Percentiles rank a stretch among this genome's conserved stretches.
Evolutionary conservation across 2,797 vertebrate genomes (phyloP).

Genomic region (Chaetodon trifasciatus): DNA sequence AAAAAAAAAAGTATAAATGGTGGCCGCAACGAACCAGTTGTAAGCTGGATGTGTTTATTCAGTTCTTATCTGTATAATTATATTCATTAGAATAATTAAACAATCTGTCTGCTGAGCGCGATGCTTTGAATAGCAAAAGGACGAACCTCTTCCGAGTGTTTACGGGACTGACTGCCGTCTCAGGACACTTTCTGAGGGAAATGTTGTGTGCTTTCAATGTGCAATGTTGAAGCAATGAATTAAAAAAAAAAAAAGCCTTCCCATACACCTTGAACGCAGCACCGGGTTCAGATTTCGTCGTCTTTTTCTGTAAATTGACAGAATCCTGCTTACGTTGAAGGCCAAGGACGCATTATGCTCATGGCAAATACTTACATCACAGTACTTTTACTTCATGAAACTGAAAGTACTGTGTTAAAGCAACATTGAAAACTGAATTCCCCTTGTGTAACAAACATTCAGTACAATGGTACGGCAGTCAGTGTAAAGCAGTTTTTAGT

Average conservation of each 20-base stretch:
- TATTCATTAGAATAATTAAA: constrained; percentile 70
- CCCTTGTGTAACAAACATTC: too few species aligned
- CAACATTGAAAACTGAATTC: too few species aligned
- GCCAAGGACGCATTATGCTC: background rate
- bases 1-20: constrained; percentile 21
- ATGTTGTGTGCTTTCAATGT: constrained; percentile 17
- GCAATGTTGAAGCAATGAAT: too few species aligned
- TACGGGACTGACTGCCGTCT: constrained; percentile 51
- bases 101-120: constrained; percentile 48
- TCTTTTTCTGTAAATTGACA: background rate
- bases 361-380: background rate
- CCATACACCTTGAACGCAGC: background rate
- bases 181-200: constrained; percentile 18
- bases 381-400: too few species aligned
- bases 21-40: constrained; percentile 23
- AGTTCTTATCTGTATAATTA: constrained; percentile 64
- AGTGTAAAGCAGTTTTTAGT: too few species aligned
- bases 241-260: background rate
- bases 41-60: constrained; percentile 47
- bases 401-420: too few species aligned
- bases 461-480: too few species aligned
- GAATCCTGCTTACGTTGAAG: background rate
- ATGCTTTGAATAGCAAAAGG: constrained; percentile 57
- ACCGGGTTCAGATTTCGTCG: background rate
- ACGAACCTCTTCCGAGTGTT: constrained; percentile 38